Conservation (phyloP, 1,140 invertebrate species). For the Wasmannia auropunctata region DNA sequence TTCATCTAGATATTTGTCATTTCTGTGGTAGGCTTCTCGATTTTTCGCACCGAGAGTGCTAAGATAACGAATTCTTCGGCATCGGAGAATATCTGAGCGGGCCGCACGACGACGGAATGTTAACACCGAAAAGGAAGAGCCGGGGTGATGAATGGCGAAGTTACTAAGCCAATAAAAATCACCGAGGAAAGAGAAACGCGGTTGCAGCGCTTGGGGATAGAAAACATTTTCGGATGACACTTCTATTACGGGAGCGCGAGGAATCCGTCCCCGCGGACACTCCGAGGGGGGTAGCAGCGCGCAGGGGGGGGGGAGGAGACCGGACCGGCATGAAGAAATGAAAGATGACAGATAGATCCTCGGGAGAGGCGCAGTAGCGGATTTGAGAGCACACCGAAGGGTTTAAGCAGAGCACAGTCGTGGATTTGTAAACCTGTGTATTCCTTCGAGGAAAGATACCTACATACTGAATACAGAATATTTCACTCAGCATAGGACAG, state of each 20-base stretch:
- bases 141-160: not conserved
- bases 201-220: not conserved
- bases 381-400: not conserved
- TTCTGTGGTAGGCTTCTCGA: not conserved
- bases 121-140: not conserved
- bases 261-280: slow-evolving; percentile 3
- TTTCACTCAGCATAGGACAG: not conserved
- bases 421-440: not conserved
- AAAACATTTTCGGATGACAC: slow-evolving; percentile 51
- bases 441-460: not conserved
- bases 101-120: not conserved
- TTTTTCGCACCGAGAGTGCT: not conserved
- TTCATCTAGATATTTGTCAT: not conserved
- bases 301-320: not conserved
- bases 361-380: not conserved
- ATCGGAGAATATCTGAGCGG: not conserved
- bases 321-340: not conserved
- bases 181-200: not conserved
- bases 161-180: slow-evolving; percentile 17
- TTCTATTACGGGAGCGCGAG: slow-evolving; percentile 26
- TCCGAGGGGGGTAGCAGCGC: not conserved
- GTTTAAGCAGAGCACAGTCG: not conserved
- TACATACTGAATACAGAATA: not conserved
- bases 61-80: not conserved
- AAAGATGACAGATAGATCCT: slow-evolving; percentile 9